Percentiles rank a stretch among this genome's conserved stretches.
Evolutionary conservation across 2,888 invertebrate species (phyloP).

Genomic region (Punctoribates punctum): DNA sequence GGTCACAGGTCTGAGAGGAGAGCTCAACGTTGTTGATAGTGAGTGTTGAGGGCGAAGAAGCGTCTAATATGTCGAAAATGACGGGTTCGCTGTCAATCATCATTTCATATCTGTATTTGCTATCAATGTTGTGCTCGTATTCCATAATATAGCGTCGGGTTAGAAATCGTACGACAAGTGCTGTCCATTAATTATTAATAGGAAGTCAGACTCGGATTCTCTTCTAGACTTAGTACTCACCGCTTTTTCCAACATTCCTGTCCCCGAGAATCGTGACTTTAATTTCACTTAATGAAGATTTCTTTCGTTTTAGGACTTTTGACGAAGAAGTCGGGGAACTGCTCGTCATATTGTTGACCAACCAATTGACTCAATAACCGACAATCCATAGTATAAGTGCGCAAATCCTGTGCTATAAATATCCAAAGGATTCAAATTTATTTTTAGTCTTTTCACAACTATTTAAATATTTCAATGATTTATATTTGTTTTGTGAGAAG

Average conservation of each 20-base stretch:
- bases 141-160: constrained; percentile 92
- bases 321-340: constrained; percentile 55
- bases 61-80: constrained; percentile 83
- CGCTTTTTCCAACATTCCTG: constrained; percentile 86
- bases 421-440: neutral
- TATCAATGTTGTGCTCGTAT: constrained; percentile 89
- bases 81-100: constrained; percentile 82
- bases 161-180: constrained; percentile 77
- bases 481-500: no score
- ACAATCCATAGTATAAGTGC: neutral
- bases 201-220: no score
- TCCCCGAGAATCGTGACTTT: constrained; percentile 87
- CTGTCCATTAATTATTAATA: constrained; percentile 49
- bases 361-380: neutral
- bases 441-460: constrained; percentile 9
- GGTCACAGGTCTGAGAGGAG: constrained; percentile 16
- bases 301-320: constrained; percentile 79
- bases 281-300: constrained; percentile 81
- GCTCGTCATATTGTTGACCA: constrained; percentile 55
- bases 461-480: neutral
- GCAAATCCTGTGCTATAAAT: neutral
- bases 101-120: constrained; percentile 83
- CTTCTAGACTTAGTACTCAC: constrained; percentile 58
- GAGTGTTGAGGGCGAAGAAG: constrained; percentile 61
- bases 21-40: constrained; percentile 1